These are phyloP conservation scores for Andrena flavipes DNA, from an alignment of 2,888 invertebrate species.

Conservation along the genomic window DNA sequence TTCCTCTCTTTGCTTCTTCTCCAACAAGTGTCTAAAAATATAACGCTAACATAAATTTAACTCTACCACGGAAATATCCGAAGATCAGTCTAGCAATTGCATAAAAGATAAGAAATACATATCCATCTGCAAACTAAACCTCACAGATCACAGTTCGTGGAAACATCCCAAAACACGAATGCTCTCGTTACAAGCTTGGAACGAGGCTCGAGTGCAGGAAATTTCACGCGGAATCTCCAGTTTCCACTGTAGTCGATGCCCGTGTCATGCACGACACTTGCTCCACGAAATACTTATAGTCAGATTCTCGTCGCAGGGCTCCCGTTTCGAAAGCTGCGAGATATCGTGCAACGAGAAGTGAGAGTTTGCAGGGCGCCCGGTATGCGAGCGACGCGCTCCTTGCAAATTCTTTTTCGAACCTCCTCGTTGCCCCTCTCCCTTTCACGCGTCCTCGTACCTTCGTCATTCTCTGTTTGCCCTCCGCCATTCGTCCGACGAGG, in stretches of 20 bases:
- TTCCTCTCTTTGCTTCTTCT: too few relatives aligned
- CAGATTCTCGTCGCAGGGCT: conserved; percentile 61
- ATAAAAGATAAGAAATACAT: too few relatives aligned
- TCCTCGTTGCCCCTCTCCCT: neutral
- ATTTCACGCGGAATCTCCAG: conserved; percentile 23
- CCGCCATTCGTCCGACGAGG: conserved; percentile 47
- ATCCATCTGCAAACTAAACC: too few relatives aligned
- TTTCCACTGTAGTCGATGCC: conserved; percentile 12
- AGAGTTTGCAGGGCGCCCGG: conserved; percentile 54
- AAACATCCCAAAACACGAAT: neutral
- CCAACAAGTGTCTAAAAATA: too few relatives aligned
- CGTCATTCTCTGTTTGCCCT: conserved; percentile 43
- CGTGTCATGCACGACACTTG: conserved; percentile 20
- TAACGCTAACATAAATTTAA: too few relatives aligned
- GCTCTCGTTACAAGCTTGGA: neutral
- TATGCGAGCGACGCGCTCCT: conserved; percentile 67
- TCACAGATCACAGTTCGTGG: too few relatives aligned
- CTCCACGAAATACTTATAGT: conserved; percentile 60
- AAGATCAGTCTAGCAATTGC: too few relatives aligned
- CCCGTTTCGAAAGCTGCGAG: conserved; percentile 67
- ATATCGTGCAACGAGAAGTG: conserved; percentile 47
- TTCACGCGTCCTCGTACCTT: conserved; percentile 7
- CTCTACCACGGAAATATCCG: too few relatives aligned
- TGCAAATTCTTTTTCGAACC: conserved; percentile 67
- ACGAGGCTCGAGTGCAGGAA: neutral